phyloP scores from a whole-genome alignment of 1,140 invertebrate species.

The Scaptodrosophila lebanonensis region DNA sequence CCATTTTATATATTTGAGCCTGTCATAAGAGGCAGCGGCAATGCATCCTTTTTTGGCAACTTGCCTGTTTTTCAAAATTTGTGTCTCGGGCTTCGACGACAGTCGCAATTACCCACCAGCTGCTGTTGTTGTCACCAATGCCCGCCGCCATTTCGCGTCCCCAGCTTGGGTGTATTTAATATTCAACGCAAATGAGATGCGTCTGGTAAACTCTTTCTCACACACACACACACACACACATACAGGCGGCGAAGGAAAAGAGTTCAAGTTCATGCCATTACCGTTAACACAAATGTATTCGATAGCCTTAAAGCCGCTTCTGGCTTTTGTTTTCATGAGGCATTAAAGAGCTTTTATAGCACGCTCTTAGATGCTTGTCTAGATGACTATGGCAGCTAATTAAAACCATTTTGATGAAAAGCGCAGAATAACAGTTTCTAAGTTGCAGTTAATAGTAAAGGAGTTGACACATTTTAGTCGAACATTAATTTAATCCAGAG shows the following conservation, averaged over 20 bases:
- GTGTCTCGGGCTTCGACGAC: constrained; percentile 34
- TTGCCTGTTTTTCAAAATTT: too few species aligned
- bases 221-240: too few species aligned
- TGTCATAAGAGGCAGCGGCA: constrained; percentile 29
- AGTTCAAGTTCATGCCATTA: constrained; percentile 59
- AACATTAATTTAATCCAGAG: too few species aligned
- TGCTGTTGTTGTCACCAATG: constrained; percentile 11
- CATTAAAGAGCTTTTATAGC: too few species aligned
- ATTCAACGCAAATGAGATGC: constrained; percentile 59
- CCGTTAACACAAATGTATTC: constrained; percentile 26
- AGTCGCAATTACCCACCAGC: constrained; percentile 9
- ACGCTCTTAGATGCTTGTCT: too few species aligned
- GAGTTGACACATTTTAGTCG: too few species aligned
- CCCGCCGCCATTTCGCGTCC: constrained; percentile 28
- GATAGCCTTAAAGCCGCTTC: constrained; percentile 6
- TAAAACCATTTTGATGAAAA: too few species aligned
- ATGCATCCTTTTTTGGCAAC: constrained; percentile 55
- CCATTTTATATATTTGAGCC: constrained; percentile 57
- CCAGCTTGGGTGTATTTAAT: constrained; percentile 48
- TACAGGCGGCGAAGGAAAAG: constrained; percentile 21
- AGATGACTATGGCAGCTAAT: too few species aligned
- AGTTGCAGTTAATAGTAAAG: too few species aligned
- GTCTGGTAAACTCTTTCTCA: too few species aligned
- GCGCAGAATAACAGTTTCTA: too few species aligned
- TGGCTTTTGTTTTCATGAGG: constrained; percentile 5